Evolutionary conservation across 2,888 invertebrate genomes (phyloP).

Genomic region (Zeuzera pyrina): DNA sequence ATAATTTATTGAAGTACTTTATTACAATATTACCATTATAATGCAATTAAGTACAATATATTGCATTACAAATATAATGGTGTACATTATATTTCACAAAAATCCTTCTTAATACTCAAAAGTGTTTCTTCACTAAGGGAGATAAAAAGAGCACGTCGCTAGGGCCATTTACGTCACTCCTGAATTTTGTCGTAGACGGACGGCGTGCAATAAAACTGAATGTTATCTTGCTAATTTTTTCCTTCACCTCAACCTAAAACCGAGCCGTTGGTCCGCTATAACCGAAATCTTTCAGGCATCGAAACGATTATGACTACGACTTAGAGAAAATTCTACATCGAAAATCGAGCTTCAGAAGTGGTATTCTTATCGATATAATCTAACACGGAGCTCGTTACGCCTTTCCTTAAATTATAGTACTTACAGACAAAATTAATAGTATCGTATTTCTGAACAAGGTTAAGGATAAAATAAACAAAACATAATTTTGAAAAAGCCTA

Average conservation of each 20-base stretch:
- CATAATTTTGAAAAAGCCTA: slow-evolving; percentile 34
- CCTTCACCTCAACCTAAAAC: slow-evolving; percentile 27
- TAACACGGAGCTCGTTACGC: too few relatives aligned
- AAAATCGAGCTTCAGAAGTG: slow-evolving; percentile 23
- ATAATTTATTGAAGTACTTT: too few relatives aligned
- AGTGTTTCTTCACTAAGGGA: too few relatives aligned
- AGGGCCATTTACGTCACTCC: slow-evolving; percentile 39
- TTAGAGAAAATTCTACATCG: slow-evolving; percentile 23
- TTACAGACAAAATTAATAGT: too few relatives aligned
- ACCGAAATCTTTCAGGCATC: slow-evolving; percentile 8
- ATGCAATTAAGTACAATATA: too few relatives aligned
- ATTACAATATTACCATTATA: too few relatives aligned
- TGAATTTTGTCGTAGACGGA: slow-evolving; percentile 40
- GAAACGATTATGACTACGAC: slow-evolving; percentile 30
- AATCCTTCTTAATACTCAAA: too few relatives aligned
- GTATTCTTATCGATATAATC: background rate
- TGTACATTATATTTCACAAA: too few relatives aligned
- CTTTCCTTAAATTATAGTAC: too few relatives aligned
- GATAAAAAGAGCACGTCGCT: slow-evolving; percentile 30
- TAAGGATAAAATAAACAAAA: slow-evolving; percentile 13
- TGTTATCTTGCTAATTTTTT: slow-evolving; percentile 58
- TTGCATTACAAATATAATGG: too few relatives aligned
- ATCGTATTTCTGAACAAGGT: too few relatives aligned
- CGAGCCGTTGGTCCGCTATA: slow-evolving; percentile 20
- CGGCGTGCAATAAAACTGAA: slow-evolving; percentile 48